Evolutionary conservation across 2,888 invertebrate species (phyloP).

Genomic region (Ypsolopha scabrella): DNA sequence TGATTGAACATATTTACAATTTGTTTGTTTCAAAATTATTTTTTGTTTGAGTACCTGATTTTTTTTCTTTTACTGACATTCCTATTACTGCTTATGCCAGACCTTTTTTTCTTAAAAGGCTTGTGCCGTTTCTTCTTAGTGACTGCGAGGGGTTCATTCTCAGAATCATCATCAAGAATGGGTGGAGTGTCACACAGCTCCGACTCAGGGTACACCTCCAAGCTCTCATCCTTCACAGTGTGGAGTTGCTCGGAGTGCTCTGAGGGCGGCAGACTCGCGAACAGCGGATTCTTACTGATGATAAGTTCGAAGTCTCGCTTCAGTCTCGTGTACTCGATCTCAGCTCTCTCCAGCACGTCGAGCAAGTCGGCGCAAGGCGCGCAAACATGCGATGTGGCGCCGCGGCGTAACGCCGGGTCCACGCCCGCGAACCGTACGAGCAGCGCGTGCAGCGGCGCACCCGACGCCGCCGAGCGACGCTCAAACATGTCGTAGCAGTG

Average conservation of each 20-base stretch:
- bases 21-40: too few species aligned
- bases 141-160: constrained; percentile 48
- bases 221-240: constrained; percentile 27
- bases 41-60: neutral
- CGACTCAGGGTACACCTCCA: constrained; percentile 11
- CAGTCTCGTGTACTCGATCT: constrained; percentile 43
- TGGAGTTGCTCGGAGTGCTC: neutral
- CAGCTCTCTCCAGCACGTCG: constrained; percentile 47
- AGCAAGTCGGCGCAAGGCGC: constrained; percentile 43
- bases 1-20: too few species aligned
- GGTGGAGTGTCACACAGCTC: neutral
- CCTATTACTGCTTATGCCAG: constrained; percentile 4
- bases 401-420: constrained; percentile 18
- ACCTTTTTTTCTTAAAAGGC: neutral
- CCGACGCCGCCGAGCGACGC: constrained; percentile 26
- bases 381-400: constrained; percentile 15
- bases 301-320: constrained; percentile 49
- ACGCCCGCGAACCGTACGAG: constrained; percentile 34
- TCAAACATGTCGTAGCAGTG: constrained; percentile 28
- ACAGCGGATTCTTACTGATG: constrained; percentile 48
- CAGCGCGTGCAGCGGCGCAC: constrained; percentile 32
- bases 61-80: constrained; percentile 45
- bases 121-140: constrained; percentile 36
- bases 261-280: constrained; percentile 19
- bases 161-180: constrained; percentile 25